Evolutionary conservation across 1,140 invertebrate genomes (phyloP), one percentile per base, ranked within the genome.

Genomic region (Polypedilum pembai): DNA sequence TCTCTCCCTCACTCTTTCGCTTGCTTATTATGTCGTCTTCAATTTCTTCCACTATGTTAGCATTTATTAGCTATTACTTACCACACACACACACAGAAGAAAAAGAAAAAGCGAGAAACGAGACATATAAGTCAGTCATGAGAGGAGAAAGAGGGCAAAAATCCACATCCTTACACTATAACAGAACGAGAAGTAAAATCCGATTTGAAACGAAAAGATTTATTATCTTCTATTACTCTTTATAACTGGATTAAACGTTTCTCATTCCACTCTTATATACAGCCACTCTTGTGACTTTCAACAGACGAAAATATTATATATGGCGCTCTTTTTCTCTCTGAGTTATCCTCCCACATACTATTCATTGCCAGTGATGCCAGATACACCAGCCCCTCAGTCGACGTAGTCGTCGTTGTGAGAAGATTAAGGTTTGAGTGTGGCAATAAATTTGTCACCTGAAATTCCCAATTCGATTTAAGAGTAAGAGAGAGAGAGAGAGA

Each of bases 151-250:
- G 24, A 33, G 24, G 24, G 24, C 24, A 33, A 33, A 56, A n/a
- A 56, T 56, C 8, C 41, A 3, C 41, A 12, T 56, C 12, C n/a
- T 1, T 12, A 56, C n/a, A 56, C n/a, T 12, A n/a, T n/a, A 33
- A 33, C 24, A 33, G 24, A 33, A 33, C 24, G 24, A 33, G 24
- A 33, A 33, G 24, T 33, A 5, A 56, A 56, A 56, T 56, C 45
- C 45, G 12, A 56, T 56, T 56, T 56, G 45, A 56, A 56, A 56
- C n/a, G n/a, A 56, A 56, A 56, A 56, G 45, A 56, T 56, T 56
- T 56, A 56, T 56, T 56, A 56, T 56, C 45, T 56, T 56, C 45
- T 56, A 56, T 56, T 56, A 56, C 45, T 56, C 45, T n/a, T 56
- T 56, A 45, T 56, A 56, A 56, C 45, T 56, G 45, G 45, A 56